Percentiles rank a stretch among this genome's conserved stretches.
These are phyloP conservation scores for Erebia palarica DNA, from an alignment of 2,888 invertebrate genomes.

Conservation along the genomic window DNA sequence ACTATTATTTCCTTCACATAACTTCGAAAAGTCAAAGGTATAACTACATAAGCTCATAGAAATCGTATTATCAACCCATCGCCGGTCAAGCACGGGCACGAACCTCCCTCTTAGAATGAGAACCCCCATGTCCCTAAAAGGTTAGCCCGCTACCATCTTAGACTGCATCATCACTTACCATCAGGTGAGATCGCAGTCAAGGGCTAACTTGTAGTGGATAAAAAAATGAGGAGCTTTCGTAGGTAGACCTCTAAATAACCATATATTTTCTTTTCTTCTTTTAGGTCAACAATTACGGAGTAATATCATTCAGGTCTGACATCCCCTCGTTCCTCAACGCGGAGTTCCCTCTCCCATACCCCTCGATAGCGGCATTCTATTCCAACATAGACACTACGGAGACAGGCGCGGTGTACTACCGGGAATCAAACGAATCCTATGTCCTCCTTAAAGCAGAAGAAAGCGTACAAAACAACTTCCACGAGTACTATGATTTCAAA, in stretches of 20 bases:
- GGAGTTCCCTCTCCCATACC: slow-evolving; percentile 94
- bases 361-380: slow-evolving; percentile 95
- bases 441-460: slow-evolving; percentile 86
- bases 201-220: too few species aligned
- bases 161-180: too few species aligned
- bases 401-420: slow-evolving; percentile 88
- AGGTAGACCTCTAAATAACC: background rate
- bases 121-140: too few species aligned
- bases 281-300: slow-evolving; percentile 95
- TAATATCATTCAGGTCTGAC: slow-evolving; percentile 94
- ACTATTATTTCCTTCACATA: too few species aligned
- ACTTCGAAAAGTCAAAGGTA: too few species aligned
- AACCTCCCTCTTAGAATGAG: too few species aligned
- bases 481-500: slow-evolving; percentile 86
- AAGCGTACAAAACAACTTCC: slow-evolving; percentile 88
- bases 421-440: slow-evolving; percentile 84
- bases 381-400: slow-evolving; percentile 93
- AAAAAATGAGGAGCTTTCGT: too few species aligned
- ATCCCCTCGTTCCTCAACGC: slow-evolving; percentile 93
- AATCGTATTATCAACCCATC: too few species aligned
- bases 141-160: too few species aligned
- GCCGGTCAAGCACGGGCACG: too few species aligned
- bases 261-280: slow-evolving; percentile 42
- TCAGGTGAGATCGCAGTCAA: too few species aligned
- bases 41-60: too few species aligned